These are phyloP conservation scores for Plutella xylostella DNA, from an alignment of 2,888 invertebrate species.

Conservation along the genomic window DNA sequence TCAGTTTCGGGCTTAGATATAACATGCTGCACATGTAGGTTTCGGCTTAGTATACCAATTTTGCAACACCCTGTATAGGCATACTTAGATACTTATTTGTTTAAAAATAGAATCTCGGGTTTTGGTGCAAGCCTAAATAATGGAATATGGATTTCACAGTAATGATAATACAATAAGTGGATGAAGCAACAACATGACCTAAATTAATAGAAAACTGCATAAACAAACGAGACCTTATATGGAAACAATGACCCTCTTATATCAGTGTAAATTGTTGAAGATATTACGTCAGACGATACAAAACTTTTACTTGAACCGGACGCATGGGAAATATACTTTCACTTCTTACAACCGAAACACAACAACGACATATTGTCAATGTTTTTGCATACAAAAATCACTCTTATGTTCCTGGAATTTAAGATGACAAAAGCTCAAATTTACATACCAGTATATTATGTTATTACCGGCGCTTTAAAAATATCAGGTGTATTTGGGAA, in stretches of 20 bases:
- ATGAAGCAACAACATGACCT: too few species aligned
- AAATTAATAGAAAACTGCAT: too few species aligned
- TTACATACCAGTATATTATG: neutral
- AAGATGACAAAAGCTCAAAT: neutral
- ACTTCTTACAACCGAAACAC: conserved; percentile 28
- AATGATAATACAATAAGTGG: too few species aligned
- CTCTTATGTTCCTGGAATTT: neutral
- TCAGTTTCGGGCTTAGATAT: too few species aligned
- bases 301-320: conserved; percentile 62
- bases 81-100: too few species aligned
- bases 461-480: neutral
- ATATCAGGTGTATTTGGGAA: neutral
- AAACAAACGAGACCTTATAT: too few species aligned
- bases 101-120: too few species aligned
- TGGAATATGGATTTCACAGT: too few species aligned
- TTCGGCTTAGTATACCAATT: too few species aligned
- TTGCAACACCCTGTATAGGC: too few species aligned
- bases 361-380: neutral
- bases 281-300: conserved; percentile 49
- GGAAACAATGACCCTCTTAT: conserved; percentile 13
- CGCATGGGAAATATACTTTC: conserved; percentile 55
- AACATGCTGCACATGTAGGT: too few species aligned
- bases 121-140: too few species aligned
- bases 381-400: conserved; percentile 4
- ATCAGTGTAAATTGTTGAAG: conserved; percentile 33